phyloP scores from a whole-genome alignment of 2,888 invertebrate species.

The Pristionchus exspectatus region DNA sequence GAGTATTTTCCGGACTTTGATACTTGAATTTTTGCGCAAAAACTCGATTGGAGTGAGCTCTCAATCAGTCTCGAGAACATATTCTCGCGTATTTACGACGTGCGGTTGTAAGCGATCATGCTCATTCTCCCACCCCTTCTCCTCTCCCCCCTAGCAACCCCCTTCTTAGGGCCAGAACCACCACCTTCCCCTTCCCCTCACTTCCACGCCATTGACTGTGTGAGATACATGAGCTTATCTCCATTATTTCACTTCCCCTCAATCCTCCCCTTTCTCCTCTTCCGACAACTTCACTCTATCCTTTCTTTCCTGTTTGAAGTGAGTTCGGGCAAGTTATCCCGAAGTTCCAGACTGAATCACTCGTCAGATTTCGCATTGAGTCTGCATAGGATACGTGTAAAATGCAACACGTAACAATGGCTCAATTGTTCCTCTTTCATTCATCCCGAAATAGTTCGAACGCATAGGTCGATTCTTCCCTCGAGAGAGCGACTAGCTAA shows the following conservation, averaged over 20 bases:
- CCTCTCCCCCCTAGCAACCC: background rate
- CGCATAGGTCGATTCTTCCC: background rate
- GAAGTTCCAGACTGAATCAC: background rate
- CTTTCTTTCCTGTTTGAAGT: background rate
- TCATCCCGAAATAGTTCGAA: background rate
- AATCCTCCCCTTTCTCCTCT: background rate
- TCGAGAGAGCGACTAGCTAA: background rate
- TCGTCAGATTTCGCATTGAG: background rate
- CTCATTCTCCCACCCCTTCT: slow-evolving; percentile 15
- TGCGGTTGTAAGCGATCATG: background rate
- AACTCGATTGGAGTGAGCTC: background rate
- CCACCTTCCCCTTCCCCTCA: background rate
- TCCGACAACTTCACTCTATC: background rate
- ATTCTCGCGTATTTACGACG: slow-evolving; percentile 4
- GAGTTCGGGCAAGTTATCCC: background rate
- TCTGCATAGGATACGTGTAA: background rate
- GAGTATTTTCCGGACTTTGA: background rate
- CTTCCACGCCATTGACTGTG: background rate
- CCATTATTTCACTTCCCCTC: background rate
- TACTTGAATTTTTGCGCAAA: background rate
- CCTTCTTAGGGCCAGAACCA: background rate
- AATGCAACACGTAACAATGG: background rate
- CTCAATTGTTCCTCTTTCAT: background rate
- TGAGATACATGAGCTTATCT: background rate
- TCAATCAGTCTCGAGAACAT: background rate